Conservation (phyloP, 2,113 vertebrate species). For the Tinamus guttatus region DNA sequence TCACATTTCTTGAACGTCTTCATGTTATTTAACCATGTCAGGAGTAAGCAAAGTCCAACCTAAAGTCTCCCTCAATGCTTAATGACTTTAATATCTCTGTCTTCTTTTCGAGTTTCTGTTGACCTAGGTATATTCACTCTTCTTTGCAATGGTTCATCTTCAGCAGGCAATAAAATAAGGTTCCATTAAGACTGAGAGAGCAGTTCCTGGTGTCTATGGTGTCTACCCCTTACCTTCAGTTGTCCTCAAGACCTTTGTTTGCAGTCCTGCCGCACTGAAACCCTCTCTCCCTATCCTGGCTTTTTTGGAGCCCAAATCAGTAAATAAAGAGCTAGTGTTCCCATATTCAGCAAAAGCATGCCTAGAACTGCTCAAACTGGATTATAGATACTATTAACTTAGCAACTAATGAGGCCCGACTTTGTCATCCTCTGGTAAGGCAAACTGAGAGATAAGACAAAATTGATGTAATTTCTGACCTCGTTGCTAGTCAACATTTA, state of each 20-base stretch:
- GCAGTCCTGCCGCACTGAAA: background rate
- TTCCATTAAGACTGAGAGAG: background rate
- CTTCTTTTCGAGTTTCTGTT: slow-evolving; percentile 1
- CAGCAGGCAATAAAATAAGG: background rate
- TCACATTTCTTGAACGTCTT: background rate
- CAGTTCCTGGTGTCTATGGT: background rate
- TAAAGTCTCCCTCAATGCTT: background rate
- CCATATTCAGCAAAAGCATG: background rate
- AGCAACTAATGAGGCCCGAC: background rate
- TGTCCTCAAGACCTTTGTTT: background rate
- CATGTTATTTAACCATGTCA: background rate
- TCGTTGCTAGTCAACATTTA: background rate
- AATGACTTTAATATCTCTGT: background rate
- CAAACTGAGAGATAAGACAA: background rate
- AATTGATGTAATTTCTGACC: background rate
- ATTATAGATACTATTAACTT: background rate
- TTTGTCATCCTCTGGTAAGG: background rate
- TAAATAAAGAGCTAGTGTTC: background rate
- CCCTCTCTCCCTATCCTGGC: background rate
- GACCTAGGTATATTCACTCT: background rate
- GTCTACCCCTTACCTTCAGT: background rate
- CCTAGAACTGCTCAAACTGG: background rate
- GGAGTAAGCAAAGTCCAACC: background rate
- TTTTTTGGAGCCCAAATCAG: background rate
- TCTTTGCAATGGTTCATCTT: background rate